A percentile compares a stretch with the other conserved stretches of the same genome.
These are phyloP conservation scores for Dermochelys coriacea DNA, from an alignment of 2,797 vertebrate genomes.

Conservation along the genomic window DNA sequence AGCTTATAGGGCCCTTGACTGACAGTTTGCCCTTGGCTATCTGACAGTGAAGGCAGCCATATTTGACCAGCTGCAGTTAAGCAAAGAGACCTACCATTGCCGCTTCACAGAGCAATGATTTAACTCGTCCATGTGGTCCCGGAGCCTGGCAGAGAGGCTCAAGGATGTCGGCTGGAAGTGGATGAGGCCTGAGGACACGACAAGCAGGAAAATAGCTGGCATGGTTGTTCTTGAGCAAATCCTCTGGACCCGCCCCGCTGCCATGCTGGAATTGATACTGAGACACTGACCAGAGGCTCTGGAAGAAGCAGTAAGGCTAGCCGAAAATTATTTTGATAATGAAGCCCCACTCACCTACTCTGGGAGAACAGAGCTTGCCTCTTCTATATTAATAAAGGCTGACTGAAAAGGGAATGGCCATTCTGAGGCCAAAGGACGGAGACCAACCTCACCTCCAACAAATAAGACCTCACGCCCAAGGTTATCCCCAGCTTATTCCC, in stretches of 20 bases:
- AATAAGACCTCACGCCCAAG: not conserved
- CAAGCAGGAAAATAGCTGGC: not conserved
- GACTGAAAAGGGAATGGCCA: not conserved
- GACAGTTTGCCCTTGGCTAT: not conserved
- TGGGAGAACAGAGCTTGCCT: not conserved
- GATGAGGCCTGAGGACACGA: not conserved
- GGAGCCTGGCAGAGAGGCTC: not conserved
- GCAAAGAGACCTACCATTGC: not conserved
- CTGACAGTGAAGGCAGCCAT: not conserved
- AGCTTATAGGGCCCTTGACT: not conserved
- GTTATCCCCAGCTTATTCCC: not conserved
- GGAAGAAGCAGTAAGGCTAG: not conserved
- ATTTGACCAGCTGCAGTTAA: not conserved
- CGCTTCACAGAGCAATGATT: not conserved
- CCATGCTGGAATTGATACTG: not conserved
- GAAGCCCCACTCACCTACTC: not conserved
- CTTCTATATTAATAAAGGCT: not conserved
- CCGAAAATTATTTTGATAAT: not conserved
- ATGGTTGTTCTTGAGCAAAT: not conserved
- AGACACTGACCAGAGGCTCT: not conserved
- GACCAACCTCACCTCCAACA: not conserved
- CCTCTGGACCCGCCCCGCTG: not conserved
- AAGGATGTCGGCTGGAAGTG: not conserved
- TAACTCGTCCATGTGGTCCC: not conserved
- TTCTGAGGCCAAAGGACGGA: not conserved